A percentile compares a stretch with the other conserved stretches of the same genome.
Conservation (phyloP, 2,888 invertebrate genomes). For the Criorhina ranunculi region DNA sequence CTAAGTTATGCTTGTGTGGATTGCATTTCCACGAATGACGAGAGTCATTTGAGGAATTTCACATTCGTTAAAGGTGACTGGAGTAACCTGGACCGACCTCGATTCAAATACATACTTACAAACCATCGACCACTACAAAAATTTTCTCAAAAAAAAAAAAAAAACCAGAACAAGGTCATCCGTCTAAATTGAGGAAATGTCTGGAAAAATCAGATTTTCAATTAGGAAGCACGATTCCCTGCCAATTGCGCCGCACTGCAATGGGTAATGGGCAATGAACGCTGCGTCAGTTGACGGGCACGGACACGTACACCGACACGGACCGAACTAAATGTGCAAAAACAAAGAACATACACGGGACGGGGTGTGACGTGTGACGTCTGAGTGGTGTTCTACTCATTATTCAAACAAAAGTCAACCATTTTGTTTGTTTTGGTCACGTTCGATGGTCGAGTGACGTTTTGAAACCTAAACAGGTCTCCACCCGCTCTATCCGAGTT, state of each 20-base stretch:
- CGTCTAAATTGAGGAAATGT: constrained; percentile 35
- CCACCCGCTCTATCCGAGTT: constrained; percentile 11
- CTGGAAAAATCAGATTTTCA: neutral
- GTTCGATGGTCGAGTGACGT: constrained; percentile 52
- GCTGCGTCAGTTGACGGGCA: no score
- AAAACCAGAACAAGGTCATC: constrained; percentile 15
- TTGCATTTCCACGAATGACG: no score
- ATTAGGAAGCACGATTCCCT: neutral
- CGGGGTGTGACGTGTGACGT: constrained; percentile 21
- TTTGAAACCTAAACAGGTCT: constrained; percentile 66
- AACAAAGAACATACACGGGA: constrained; percentile 20
- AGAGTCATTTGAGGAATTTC: no score
- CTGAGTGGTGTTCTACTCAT: no score
- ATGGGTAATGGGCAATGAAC: constrained; percentile 18
- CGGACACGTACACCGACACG: no score
- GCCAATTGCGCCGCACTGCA: constrained; percentile 18
- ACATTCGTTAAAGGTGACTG: no score
- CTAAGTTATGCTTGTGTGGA: no score
- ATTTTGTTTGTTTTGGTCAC: constrained; percentile 68
- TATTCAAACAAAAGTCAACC: constrained; percentile 48
- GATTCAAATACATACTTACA: no score
- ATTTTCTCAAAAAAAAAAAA: neutral
- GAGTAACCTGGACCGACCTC: no score
- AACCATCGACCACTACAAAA: no score
- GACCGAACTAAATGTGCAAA: constrained; percentile 37